Evolutionary conservation across 2,113 vertebrate species (phyloP).

Genomic region (Sinocyclocheilus rhinocerous): DNA sequence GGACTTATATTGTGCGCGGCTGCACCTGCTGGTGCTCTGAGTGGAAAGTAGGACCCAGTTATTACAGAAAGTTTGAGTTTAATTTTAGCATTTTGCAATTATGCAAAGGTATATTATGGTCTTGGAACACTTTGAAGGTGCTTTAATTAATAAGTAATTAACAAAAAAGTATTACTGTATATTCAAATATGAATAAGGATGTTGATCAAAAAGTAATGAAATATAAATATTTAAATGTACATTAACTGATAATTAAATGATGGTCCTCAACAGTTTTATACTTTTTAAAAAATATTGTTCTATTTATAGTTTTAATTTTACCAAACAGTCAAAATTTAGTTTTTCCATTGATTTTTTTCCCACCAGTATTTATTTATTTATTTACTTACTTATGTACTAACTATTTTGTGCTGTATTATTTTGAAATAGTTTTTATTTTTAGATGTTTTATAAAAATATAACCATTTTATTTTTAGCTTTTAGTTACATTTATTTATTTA

Average conservation of each 20-base stretch:
- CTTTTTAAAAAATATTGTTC: too few relatives aligned
- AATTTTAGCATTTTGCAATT: neutral
- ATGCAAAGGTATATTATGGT: slow-evolving; percentile 6
- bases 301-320: too few relatives aligned
- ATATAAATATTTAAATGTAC: neutral
- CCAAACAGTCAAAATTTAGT: too few relatives aligned
- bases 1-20: neutral
- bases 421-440: too few relatives aligned
- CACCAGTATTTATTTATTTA: too few relatives aligned
- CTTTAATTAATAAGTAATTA: neutral
- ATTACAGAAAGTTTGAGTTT: neutral
- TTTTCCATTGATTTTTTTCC: too few relatives aligned
- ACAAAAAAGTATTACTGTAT: neutral
- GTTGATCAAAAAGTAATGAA: neutral
- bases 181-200: neutral
- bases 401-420: neutral
- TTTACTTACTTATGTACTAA: too few relatives aligned
- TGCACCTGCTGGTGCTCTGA: neutral
- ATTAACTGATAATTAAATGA: too few relatives aligned
- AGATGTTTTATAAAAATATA: too few relatives aligned
- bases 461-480: too few relatives aligned
- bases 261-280: too few relatives aligned
- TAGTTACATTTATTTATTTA: too few relatives aligned
- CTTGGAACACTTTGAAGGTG: neutral
- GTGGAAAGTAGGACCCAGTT: neutral